Percentiles rank a stretch among this genome's conserved stretches.
Conservation (phyloP, 2,888 invertebrate genomes). For the Habrosyne pyritoides region DNA sequence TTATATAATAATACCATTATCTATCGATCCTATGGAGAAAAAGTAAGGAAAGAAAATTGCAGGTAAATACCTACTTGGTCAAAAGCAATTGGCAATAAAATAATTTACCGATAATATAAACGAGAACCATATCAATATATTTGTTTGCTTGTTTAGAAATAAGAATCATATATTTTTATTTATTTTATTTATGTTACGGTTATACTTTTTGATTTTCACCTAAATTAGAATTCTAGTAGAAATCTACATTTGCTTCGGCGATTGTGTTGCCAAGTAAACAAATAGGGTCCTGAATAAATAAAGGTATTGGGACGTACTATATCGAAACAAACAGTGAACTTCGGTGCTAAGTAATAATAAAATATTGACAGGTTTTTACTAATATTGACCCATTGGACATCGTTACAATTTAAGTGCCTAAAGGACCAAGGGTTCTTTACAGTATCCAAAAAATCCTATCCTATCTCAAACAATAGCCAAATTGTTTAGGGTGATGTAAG, state of each 20-base stretch:
- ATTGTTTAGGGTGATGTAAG: no score
- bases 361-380: background rate
- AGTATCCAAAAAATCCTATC: no score
- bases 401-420: no score
- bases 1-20: no score
- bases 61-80: no score
- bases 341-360: background rate
- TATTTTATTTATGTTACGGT: background rate
- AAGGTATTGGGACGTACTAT: background rate
- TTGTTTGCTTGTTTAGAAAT: background rate
- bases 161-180: background rate
- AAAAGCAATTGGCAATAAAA: background rate
- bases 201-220: background rate
- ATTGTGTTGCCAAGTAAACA: background rate
- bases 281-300: background rate
- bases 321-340: conserved; percentile 1
- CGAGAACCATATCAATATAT: background rate
- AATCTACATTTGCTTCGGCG: background rate
- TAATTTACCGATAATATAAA: background rate
- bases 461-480: no score
- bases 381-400: background rate
- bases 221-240: background rate
- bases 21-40: no score
- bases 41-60: no score
- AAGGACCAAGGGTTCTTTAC: no score